Evolutionary conservation across 2,797 vertebrate genomes (phyloP), one percentile per base, ranked within the genome.

Genomic region (Bufotes viridis): DNA sequence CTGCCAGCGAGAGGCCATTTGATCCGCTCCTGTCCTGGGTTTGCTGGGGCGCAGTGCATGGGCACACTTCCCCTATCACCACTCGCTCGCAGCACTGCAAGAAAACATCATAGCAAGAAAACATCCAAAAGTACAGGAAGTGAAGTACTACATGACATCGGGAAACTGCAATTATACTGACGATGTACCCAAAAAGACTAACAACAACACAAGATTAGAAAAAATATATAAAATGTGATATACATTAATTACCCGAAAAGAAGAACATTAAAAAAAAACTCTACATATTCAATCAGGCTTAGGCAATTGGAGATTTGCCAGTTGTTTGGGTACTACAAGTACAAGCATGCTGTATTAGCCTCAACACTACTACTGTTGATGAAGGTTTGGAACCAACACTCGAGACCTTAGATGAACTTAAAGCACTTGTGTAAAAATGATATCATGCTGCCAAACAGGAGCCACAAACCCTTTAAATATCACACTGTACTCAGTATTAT

Each of bases 41-140:
- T 65, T 86, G 86, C 83, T 86, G 86, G 75, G 87, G 83, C 81
- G 86, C 86, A 76, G 82, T 81, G 69, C 78, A 70, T 74, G 86
- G 84, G 82, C 70, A 79, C 55, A 49, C 67, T 63, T 86, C 86
- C 89, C 89, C 82, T 81, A 86, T 80, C 78, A 79, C 86, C 87
- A 84, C 78, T 88, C 80, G 86, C 89, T 86, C 89, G 89, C 86
- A 87, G 42, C 87, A 88, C 89, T 88, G 89, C 87, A 88, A 90
- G 34, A 88, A 88, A 90, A 90, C 74, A 88, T 85, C 89, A 88
- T 83, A 86, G 84, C 87, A 86, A 89, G 89, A 88, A 84, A 82
- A 87, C 89, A 78, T 78, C 86, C 78, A 85, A 86, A 76, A 82
- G 78, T 78, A 85, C 61, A 88, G 86, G 82, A 85, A 78, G 70